Evolutionary conservation across 2,888 invertebrate genomes (phyloP), one percentile per base, ranked within the genome.

Genomic region (Antheraea assamensis): DNA sequence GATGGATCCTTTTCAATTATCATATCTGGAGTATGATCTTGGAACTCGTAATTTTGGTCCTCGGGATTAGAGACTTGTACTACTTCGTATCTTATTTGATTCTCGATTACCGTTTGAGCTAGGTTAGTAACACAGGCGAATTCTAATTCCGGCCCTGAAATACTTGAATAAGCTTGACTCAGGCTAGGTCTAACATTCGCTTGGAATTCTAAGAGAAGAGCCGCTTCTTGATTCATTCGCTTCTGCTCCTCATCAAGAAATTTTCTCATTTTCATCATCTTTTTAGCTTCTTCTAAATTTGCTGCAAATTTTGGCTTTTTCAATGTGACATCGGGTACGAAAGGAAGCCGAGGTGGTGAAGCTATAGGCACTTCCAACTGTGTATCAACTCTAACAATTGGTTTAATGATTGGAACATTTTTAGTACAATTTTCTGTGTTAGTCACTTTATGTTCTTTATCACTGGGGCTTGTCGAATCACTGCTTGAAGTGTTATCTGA

Each of bases 281-380:
- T 95, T 80, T 95, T 95, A 0, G 96, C 96, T 90, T 97, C 97
- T 79, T 95, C 94, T 68, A 96, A 93, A 85, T 96, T 97, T 0
- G 96, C 96, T 0, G 96, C 96, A 74, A 96, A 95, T 90, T 96
- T 97, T 0, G 96, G 96, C 84, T 97, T 97, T 77, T 95, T 96
- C 47, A 95, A 81, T 21, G 95, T 95, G 0, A 95, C 88, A 71
- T 94, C 93, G n/a, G 93, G 92, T 1, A 93, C 92, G 74, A 93
- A 93, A 2, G 93, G 90, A 21, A 93, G 76, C 55, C 92, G 82
- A 3, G 92, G 91, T 0, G 93, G 92, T 0, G 89, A 85, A 13
- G 85, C 79, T 71, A 92, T 87, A 7, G 92, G 92, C 1, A 82
- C 86, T 80, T 92, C 92, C 76, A 94, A 82, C 78, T 90, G 92